Evolutionary conservation across 1,140 invertebrate species (phyloP).

Genomic region (Tenebrio molitor): DNA sequence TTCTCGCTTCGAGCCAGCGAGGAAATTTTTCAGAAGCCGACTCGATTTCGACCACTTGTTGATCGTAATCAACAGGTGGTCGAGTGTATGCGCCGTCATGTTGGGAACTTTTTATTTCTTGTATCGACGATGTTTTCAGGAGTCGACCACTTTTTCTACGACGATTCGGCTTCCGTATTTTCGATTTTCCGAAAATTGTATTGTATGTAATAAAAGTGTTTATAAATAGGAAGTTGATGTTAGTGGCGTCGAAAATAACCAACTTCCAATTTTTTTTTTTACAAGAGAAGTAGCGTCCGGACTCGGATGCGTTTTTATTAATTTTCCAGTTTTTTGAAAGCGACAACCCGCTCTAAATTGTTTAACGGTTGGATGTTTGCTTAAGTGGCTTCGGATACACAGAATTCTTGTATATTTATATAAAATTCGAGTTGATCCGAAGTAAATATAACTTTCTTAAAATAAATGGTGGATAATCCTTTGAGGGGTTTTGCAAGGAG

Average conservation of each 20-base stretch:
- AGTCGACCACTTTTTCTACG: not conserved
- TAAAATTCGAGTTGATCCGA: slow-evolving; percentile 25
- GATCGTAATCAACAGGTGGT: slow-evolving; percentile 60
- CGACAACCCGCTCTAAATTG: slow-evolving; percentile 9
- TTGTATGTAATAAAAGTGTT: slow-evolving; percentile 6
- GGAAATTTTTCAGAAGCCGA: not conserved
- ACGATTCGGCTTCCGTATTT: not conserved
- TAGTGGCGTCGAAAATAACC: not conserved
- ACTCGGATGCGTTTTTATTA: not conserved
- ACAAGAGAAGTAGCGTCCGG: not conserved
- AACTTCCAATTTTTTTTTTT: not conserved
- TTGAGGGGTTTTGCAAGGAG: not conserved
- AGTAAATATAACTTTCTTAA: slow-evolving; percentile 20
- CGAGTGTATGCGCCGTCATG: slow-evolving; percentile 13
- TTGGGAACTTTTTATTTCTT: not conserved
- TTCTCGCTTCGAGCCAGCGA: not conserved
- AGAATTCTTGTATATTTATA: slow-evolving; percentile 38
- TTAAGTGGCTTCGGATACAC: slow-evolving; percentile 7
- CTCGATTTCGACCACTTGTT: slow-evolving; percentile 57
- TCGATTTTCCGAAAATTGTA: not conserved
- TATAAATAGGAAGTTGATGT: slow-evolving; percentile 2
- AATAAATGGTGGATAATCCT: slow-evolving; percentile 23
- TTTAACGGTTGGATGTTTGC: slow-evolving; percentile 24
- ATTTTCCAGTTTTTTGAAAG: not conserved
- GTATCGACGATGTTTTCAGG: no score